Evolutionary conservation across 2,888 invertebrate genomes (phyloP).

Genomic region (Ametastegia equiseti): DNA sequence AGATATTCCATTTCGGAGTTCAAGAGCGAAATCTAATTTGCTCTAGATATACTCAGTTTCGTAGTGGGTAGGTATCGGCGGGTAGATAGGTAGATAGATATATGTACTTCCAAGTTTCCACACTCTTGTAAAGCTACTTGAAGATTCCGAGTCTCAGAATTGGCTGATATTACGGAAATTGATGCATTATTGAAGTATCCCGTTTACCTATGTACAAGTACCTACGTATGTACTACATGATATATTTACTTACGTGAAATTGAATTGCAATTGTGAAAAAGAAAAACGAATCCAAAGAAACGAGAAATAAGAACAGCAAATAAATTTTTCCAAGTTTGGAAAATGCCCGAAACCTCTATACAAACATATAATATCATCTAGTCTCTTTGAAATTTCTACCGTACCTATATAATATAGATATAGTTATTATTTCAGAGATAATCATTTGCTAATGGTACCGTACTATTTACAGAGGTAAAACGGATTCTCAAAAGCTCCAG

Average conservation of each 20-base stretch:
- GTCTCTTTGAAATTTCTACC: background rate
- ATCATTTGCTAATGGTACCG: background rate
- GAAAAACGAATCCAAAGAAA: background rate
- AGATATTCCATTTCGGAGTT: background rate
- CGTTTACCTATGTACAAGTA: background rate
- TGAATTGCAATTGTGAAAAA: background rate
- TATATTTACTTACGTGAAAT: no score
- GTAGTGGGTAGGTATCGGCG: no score
- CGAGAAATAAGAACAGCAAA: background rate
- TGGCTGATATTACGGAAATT: background rate
- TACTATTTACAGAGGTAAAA: background rate
- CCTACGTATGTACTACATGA: no score
- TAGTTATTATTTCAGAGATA: background rate
- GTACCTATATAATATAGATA: no score
- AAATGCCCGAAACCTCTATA: background rate
- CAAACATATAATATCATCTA: no score
- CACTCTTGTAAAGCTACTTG: background rate
- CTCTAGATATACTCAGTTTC: background rate
- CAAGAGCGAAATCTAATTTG: slow-evolving; percentile 9
- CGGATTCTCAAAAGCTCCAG: background rate
- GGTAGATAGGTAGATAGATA: background rate
- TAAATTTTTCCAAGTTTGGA: background rate
- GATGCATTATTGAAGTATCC: background rate
- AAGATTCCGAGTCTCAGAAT: background rate
- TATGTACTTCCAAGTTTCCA: background rate